Percentiles rank a stretch among this genome's conserved stretches.
phyloP scores from a whole-genome alignment of 2,888 invertebrate genomes.

The Phyllotreta striolata region DNA sequence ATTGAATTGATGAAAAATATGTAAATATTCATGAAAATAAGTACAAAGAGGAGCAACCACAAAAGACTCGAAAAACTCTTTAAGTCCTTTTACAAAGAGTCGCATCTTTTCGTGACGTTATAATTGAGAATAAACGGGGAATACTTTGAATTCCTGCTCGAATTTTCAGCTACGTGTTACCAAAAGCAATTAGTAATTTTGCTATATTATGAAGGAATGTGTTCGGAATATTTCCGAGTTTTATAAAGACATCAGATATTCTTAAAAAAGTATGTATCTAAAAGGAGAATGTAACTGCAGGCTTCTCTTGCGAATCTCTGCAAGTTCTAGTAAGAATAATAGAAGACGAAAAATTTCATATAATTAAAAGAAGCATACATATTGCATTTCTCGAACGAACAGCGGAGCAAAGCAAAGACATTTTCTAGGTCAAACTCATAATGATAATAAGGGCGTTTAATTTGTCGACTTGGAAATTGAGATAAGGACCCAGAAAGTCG shows the following conservation, averaged over 20 bases:
- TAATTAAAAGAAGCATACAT: not conserved
- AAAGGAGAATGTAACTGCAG: too few species aligned
- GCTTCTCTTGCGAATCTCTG: too few species aligned
- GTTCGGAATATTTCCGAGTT: slow-evolving; percentile 2
- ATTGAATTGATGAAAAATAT: slow-evolving; percentile 1
- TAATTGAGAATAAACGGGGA: slow-evolving; percentile 13
- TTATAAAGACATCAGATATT: too few species aligned
- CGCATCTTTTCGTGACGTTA: slow-evolving; percentile 13
- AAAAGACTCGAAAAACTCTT: slow-evolving; percentile 13
- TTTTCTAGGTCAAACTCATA: slow-evolving; percentile 32
- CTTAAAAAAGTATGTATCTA: too few species aligned
- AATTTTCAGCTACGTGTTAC: not conserved
- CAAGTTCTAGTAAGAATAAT: too few species aligned
- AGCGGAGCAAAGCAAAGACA: slow-evolving; percentile 10
- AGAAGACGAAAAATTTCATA: not conserved
- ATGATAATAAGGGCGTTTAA: slow-evolving; percentile 30
- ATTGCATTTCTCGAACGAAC: not conserved
- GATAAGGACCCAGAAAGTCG: slow-evolving; percentile 23
- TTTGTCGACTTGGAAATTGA: slow-evolving; percentile 21
- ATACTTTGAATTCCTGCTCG: slow-evolving; percentile 4
- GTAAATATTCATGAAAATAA: slow-evolving; percentile 16
- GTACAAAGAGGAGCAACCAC: slow-evolving; percentile 7
- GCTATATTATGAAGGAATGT: slow-evolving; percentile 4
- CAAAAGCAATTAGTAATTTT: slow-evolving; percentile 9
- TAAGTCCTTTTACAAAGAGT: slow-evolving; percentile 5